phyloP scores from a whole-genome alignment of 2,888 invertebrate genomes.

The Hemithea aestivaria region DNA sequence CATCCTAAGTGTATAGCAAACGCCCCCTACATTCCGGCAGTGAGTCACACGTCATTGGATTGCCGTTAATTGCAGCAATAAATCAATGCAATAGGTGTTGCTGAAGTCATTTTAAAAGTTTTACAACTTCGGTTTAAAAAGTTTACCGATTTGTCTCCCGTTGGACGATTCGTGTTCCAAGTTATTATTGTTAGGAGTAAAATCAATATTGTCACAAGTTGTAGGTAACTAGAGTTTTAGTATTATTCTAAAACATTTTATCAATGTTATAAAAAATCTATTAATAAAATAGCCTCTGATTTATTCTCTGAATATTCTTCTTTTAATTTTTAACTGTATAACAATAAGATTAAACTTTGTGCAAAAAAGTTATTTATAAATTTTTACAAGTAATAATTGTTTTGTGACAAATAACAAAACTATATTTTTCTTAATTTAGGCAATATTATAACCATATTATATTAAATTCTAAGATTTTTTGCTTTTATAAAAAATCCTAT shows the following conservation, averaged over 20 bases:
- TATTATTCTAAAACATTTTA: neutral
- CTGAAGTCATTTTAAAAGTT: conserved; percentile 52
- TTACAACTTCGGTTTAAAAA: conserved; percentile 50
- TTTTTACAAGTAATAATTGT: too few species aligned
- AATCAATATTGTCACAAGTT: conserved; percentile 3
- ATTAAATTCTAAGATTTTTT: too few species aligned
- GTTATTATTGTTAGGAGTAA: conserved; percentile 10
- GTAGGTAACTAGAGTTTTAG: too few species aligned
- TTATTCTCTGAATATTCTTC: too few species aligned
- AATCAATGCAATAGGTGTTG: conserved; percentile 54
- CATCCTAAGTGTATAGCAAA: conserved; percentile 22
- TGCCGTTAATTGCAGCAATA: conserved; percentile 42
- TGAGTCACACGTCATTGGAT: conserved; percentile 41
- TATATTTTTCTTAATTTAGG: too few species aligned
- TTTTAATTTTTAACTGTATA: too few species aligned
- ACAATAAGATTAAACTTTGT: too few species aligned
- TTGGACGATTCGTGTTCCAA: conserved; percentile 22
- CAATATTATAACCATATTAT: too few species aligned
- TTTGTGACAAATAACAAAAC: too few species aligned
- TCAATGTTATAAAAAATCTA: too few species aligned
- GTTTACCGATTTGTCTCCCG: conserved; percentile 48
- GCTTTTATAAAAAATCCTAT: too few species aligned
- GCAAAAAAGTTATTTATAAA: too few species aligned
- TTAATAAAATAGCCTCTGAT: neutral
- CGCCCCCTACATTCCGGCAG: conserved; percentile 26